Evolutionary conservation across 1,140 invertebrate genomes (phyloP).

Genomic region (Drosophila lowei): DNA sequence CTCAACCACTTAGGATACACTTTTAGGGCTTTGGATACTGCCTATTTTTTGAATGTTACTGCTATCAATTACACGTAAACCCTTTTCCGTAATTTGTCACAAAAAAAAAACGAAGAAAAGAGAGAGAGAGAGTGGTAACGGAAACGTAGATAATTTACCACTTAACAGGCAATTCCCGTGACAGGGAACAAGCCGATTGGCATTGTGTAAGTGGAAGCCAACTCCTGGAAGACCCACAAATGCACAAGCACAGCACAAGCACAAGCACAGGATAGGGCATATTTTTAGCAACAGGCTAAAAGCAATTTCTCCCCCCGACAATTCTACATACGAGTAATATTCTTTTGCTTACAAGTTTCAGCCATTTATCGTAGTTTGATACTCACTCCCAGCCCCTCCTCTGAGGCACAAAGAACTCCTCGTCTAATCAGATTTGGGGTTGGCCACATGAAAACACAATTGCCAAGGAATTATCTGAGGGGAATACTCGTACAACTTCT

Average conservation of each 20-base stretch:
- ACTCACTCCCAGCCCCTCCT: slow-evolving; percentile 32
- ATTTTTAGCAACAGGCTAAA: slow-evolving; percentile 73
- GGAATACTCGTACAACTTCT: slow-evolving; percentile 8
- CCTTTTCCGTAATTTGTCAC: slow-evolving; percentile 50
- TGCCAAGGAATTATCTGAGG: slow-evolving; percentile 61
- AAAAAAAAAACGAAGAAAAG: slow-evolving; percentile 14
- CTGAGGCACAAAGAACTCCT: neutral
- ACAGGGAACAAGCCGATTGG: slow-evolving; percentile 53
- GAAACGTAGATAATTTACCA: slow-evolving; percentile 61
- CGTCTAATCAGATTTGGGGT: slow-evolving; percentile 76
- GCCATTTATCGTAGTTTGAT: slow-evolving; percentile 80
- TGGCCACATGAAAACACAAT: slow-evolving; percentile 70
- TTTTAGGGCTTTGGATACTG: slow-evolving; percentile 21
- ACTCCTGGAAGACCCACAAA: slow-evolving; percentile 59
- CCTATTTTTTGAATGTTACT: slow-evolving; percentile 1
- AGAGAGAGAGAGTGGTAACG: slow-evolving; percentile 18
- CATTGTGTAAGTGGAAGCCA: slow-evolving; percentile 30
- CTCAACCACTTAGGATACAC: slow-evolving; percentile 22
- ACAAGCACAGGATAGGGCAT: slow-evolving; percentile 9
- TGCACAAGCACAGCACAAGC: slow-evolving; percentile 4
- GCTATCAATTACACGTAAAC: slow-evolving; percentile 69
- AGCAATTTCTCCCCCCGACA: slow-evolving; percentile 56
- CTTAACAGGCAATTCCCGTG: slow-evolving; percentile 61
- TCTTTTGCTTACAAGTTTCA: slow-evolving; percentile 72
- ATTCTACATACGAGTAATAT: slow-evolving; percentile 40